phyloP scores from a whole-genome alignment of 2,888 invertebrate genomes.

The Agonopterix subpropinquella region DNA sequence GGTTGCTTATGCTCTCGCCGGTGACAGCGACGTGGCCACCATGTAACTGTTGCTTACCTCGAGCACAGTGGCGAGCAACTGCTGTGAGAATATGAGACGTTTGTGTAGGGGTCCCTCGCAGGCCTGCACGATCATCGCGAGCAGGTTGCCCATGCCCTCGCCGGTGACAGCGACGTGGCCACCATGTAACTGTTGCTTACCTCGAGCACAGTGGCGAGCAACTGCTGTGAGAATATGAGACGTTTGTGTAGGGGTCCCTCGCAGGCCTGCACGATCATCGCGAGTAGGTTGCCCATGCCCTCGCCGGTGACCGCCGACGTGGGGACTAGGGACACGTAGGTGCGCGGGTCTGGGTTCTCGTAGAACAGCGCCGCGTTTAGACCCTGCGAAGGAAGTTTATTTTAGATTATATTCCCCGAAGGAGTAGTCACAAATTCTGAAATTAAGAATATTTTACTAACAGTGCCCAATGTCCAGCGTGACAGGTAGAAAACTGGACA shows the following conservation, averaged over 20 bases:
- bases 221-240: slow-evolving; percentile 93
- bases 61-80: slow-evolving; percentile 90
- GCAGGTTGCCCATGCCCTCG: slow-evolving; percentile 98
- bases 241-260: slow-evolving; percentile 93
- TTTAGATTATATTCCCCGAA: neutral
- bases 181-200: too few relatives aligned
- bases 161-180: too few relatives aligned
- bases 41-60: too few relatives aligned
- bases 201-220: slow-evolving; percentile 90
- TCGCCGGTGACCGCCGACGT: slow-evolving; percentile 99
- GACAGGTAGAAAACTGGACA: too few relatives aligned
- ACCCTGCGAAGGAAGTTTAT: slow-evolving; percentile 71
- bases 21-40: too few relatives aligned
- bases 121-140: slow-evolving; percentile 93
- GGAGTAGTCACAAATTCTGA: too few relatives aligned
- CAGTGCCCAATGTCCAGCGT: too few relatives aligned
- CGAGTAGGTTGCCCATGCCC: slow-evolving; percentile 98
- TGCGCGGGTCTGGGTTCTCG: slow-evolving; percentile 95
- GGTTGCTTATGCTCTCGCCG: slow-evolving; percentile 99
- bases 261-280: slow-evolving; percentile 93
- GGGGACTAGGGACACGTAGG: slow-evolving; percentile 96
- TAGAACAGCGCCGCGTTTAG: slow-evolving; percentile 96
- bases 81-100: slow-evolving; percentile 93
- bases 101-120: slow-evolving; percentile 94
- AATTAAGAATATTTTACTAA: too few relatives aligned